Conservation (phyloP, 2,888 invertebrate genomes). For the Caenorhabditis doughertyi region DNA sequence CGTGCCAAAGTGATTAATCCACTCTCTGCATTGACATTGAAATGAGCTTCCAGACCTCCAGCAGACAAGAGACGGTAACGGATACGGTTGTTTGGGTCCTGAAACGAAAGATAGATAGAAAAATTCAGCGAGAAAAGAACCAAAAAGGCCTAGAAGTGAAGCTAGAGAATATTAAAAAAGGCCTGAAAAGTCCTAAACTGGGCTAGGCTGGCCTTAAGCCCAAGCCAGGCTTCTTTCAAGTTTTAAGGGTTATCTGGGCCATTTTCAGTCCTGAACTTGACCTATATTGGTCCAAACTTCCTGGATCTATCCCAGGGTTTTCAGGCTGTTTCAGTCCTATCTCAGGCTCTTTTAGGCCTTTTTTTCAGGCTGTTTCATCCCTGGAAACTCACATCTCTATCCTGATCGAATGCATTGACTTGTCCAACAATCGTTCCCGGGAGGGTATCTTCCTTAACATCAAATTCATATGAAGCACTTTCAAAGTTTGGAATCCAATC, state of each 20-base stretch:
- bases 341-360: too few relatives aligned
- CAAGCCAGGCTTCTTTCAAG: too few relatives aligned
- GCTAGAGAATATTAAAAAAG: too few relatives aligned
- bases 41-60: conserved; percentile 87
- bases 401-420: conserved; percentile 90
- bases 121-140: too few relatives aligned
- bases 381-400: conserved; percentile 75
- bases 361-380: too few relatives aligned
- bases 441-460: conserved; percentile 93
- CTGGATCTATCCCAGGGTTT: not conserved
- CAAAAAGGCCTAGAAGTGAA: too few relatives aligned
- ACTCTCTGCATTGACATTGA: conserved; percentile 91
- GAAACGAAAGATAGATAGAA: conserved; percentile 3
- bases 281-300: too few relatives aligned
- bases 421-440: conserved; percentile 93
- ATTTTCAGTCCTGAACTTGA: too few relatives aligned
- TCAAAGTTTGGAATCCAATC: conserved; percentile 94
- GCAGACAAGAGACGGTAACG: conserved; percentile 76
- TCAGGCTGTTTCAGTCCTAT: too few relatives aligned
- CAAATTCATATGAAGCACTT: conserved; percentile 90
- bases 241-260: too few relatives aligned
- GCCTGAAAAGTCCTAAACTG: too few relatives aligned
- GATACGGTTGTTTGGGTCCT: conserved; percentile 82
- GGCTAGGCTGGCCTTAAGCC: too few relatives aligned
- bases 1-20: conserved; percentile 92